phyloP scores from a whole-genome alignment of 2,888 invertebrate species.

The Sinopyrophorus schimmeli region DNA sequence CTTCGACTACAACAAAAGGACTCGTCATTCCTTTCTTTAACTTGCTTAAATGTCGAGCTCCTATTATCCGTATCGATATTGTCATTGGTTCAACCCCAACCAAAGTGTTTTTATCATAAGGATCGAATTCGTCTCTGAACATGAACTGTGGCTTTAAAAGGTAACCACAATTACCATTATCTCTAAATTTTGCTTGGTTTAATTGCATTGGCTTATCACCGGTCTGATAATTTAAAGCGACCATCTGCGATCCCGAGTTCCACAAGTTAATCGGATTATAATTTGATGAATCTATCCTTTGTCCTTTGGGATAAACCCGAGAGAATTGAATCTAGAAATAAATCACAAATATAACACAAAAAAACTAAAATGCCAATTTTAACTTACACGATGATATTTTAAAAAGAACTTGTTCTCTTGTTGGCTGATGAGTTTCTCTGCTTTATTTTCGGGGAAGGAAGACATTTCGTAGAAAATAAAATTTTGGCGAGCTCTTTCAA shows the following conservation, averaged over 20 bases:
- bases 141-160: slow-evolving; percentile 89
- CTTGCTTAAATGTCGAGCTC: slow-evolving; percentile 85
- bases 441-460: slow-evolving; percentile 95
- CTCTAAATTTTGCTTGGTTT: slow-evolving; percentile 89
- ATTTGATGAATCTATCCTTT: slow-evolving; percentile 95
- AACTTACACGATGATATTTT: slow-evolving; percentile 70
- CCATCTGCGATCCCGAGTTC: slow-evolving; percentile 97
- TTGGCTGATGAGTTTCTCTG: slow-evolving; percentile 85
- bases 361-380: background rate
- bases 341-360: slow-evolving; percentile 3
- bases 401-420: slow-evolving; percentile 75
- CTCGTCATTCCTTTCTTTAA: slow-evolving; percentile 82
- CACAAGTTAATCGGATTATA: slow-evolving; percentile 94
- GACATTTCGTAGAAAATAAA: slow-evolving; percentile 95
- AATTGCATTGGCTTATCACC: slow-evolving; percentile 94
- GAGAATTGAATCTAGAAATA: slow-evolving; percentile 73
- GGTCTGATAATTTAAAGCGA: slow-evolving; percentile 97
- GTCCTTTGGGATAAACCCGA: slow-evolving; percentile 93
- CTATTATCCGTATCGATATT: slow-evolving; percentile 78
- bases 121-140: slow-evolving; percentile 78
- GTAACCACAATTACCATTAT: slow-evolving; percentile 93
- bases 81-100: slow-evolving; percentile 64
- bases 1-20: slow-evolving; percentile 91
- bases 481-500: slow-evolving; percentile 69
- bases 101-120: slow-evolving; percentile 68